Evolutionary conservation across 2,797 vertebrate species (phyloP).

Genomic region (Huso huso): DNA sequence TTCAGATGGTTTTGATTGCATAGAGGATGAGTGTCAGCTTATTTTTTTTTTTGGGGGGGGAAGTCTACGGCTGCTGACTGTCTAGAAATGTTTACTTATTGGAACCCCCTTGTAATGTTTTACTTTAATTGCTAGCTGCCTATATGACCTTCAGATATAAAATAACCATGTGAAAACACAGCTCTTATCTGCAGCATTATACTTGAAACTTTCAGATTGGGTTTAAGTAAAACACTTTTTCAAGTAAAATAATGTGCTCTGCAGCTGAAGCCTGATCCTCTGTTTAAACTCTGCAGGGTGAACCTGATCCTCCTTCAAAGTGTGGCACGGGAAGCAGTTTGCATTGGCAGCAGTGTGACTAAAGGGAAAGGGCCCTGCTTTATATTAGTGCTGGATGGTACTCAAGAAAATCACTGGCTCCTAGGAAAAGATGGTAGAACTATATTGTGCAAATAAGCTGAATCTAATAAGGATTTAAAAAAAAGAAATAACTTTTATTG

Average conservation of each 20-base stretch:
- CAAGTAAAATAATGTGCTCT: no score
- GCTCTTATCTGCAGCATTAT: no score
- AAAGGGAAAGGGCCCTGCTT: background rate
- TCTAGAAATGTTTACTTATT: background rate
- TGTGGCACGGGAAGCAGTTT: background rate
- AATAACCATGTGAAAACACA: background rate
- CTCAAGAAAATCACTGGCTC: background rate
- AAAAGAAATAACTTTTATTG: conserved; percentile 1
- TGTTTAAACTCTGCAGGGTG: no score
- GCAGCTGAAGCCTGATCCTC: no score
- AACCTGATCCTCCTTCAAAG: no score
- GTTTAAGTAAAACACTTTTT: no score
- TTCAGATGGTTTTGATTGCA: no score
- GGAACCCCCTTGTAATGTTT: no score
- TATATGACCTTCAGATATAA: no score
- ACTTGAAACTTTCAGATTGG: no score
- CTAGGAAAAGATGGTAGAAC: background rate
- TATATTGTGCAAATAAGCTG: background rate
- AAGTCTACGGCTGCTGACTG: background rate
- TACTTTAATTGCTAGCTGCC: no score
- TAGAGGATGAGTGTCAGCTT: no score
- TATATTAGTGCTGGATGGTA: background rate
- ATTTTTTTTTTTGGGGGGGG: background rate
- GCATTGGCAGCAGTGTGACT: background rate
- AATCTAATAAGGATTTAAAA: background rate